Evolutionary conservation across 2,888 invertebrate genomes (phyloP).

Genomic region (Sphecodes monilicornis): DNA sequence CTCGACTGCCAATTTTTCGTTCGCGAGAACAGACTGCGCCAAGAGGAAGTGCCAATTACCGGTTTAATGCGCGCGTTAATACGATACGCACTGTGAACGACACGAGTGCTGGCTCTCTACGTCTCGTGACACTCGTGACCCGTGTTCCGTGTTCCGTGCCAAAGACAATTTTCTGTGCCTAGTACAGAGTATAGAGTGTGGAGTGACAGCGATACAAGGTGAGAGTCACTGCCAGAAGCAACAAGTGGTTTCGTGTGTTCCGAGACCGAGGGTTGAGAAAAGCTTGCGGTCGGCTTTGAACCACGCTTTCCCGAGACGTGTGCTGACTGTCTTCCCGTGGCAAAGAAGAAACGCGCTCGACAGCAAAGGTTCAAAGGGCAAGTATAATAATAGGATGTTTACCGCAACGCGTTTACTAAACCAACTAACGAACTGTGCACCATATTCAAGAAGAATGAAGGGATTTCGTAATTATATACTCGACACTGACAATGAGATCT

Average conservation of each 20-base stretch:
- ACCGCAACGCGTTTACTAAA: neutral
- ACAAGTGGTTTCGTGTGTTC: constrained; percentile 58
- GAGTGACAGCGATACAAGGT: constrained; percentile 21
- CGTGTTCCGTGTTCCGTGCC: neutral
- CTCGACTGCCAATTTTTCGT: constrained; percentile 40
- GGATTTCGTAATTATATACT: neutral
- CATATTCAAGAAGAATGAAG: neutral
- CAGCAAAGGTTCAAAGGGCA: constrained; percentile 45
- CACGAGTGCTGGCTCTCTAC: neutral
- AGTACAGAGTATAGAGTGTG: neutral
- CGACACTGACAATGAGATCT: neutral
- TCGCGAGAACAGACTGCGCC: constrained; percentile 33
- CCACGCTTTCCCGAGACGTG: constrained; percentile 37
- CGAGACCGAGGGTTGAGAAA: constrained; percentile 49
- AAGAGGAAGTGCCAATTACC: constrained; percentile 52
- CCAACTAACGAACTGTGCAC: neutral
- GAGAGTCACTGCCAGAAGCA: constrained; percentile 61
- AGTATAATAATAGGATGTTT: constrained; percentile 47
- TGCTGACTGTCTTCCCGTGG: neutral
- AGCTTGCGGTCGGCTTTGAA: constrained; percentile 47
- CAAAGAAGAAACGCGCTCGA: constrained; percentile 28
- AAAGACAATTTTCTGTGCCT: constrained; percentile 23
- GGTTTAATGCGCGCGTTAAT: constrained; percentile 37
- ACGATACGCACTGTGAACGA: neutral
- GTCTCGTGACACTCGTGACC: neutral